A percentile compares a stretch with the other conserved stretches of the same genome.
Conservation (phyloP, 2,888 invertebrate species). For the Phengaris alcon region DNA sequence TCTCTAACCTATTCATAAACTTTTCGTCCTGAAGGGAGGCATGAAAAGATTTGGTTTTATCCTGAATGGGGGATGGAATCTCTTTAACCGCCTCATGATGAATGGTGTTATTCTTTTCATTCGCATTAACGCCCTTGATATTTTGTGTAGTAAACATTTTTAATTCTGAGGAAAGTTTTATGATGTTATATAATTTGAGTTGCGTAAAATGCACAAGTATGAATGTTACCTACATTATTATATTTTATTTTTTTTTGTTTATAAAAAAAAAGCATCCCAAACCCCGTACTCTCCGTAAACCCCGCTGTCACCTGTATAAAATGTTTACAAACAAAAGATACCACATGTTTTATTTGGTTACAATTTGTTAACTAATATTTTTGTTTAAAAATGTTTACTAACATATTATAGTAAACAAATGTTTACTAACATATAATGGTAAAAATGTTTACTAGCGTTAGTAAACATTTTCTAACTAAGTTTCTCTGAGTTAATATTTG, state of each 20-base stretch:
- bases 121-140: constrained; percentile 62
- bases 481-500: neutral
- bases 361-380: no score
- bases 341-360: no score
- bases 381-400: no score
- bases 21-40: constrained; percentile 51
- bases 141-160: constrained; percentile 40
- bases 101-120: constrained; percentile 71
- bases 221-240: no score
- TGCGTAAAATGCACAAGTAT: neutral
- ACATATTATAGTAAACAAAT: no score
- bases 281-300: no score
- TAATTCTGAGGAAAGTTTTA: constrained; percentile 32
- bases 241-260: no score
- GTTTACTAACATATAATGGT: no score
- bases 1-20: constrained; percentile 38
- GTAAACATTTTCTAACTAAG: neutral
- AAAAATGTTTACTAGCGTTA: no score
- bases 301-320: no score
- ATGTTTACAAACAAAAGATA: no score
- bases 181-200: neutral
- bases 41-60: constrained; percentile 68
- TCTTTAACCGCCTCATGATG: constrained; percentile 69
- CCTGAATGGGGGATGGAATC: constrained; percentile 62
- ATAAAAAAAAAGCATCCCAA: no score